phyloP scores from a whole-genome alignment of 2,797 vertebrate species.

The Epinephelus malabaricus region DNA sequence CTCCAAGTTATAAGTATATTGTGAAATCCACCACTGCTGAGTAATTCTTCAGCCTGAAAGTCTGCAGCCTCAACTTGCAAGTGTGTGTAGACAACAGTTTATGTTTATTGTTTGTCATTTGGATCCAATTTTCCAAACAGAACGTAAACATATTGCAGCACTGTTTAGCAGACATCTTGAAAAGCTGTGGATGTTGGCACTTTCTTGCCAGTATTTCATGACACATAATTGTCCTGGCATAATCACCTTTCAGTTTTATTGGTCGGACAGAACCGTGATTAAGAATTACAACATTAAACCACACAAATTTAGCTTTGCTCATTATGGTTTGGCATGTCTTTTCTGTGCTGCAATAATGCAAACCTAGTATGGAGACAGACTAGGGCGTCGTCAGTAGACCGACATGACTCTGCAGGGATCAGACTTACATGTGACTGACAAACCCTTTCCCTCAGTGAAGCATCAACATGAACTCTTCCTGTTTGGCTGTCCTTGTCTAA shows the following conservation, averaged over 20 bases:
- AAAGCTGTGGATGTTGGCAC: background rate
- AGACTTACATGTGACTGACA: conserved; percentile 12
- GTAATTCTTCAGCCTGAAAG: background rate
- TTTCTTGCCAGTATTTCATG: conserved; percentile 27
- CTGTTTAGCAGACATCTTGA: conserved; percentile 14
- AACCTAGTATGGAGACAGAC: conserved; percentile 22
- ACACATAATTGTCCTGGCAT: conserved; percentile 33
- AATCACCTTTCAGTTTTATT: conserved; percentile 41
- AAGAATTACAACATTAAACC: conserved; percentile 62
- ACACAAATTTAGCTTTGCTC: conserved; percentile 47
- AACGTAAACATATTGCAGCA: conserved; percentile 5
- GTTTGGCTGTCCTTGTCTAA: background rate
- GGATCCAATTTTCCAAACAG: conserved; percentile 25
- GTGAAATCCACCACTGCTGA: background rate
- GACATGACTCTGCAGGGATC: conserved; percentile 16
- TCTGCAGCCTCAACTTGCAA: conserved; percentile 5
- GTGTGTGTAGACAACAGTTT: background rate
- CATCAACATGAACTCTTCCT: background rate
- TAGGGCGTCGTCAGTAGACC: conserved; percentile 4
- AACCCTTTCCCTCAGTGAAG: background rate
- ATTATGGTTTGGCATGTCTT: conserved; percentile 63
- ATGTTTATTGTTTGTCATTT: conserved; percentile 23
- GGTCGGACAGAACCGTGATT: conserved; percentile 40
- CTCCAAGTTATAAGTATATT: background rate
- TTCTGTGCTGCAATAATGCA: conserved; percentile 26